Conservation (phyloP, 2,888 invertebrate species). For the Caenorhabditis sp. region DNA sequence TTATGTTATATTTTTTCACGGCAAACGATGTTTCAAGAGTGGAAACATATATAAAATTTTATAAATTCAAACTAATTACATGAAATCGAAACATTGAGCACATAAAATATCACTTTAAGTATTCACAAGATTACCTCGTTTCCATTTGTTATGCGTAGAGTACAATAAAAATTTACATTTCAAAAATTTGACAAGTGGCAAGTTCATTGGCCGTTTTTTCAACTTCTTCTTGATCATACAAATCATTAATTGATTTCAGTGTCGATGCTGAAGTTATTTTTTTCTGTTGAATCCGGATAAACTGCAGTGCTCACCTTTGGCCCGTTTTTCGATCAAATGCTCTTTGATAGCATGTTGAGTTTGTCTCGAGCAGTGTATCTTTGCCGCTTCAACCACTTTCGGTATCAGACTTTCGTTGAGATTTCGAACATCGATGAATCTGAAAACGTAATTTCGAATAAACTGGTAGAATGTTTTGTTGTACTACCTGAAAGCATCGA, state of each 20-base stretch:
- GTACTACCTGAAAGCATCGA: no score
- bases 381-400: constrained; percentile 37
- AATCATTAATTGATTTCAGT: constrained; percentile 20
- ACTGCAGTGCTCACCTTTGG: constrained; percentile 31
- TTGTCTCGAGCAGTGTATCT: constrained; percentile 19
- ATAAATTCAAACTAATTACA: not conserved
- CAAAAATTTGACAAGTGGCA: constrained; percentile 23
- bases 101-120: constrained; percentile 2
- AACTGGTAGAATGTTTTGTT: no score
- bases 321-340: constrained; percentile 34
- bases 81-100: not conserved
- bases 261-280: constrained; percentile 15
- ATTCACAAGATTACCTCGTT: not conserved
- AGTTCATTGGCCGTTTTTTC: constrained; percentile 16
- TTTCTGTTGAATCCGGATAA: no score
- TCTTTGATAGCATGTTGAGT: constrained; percentile 34
- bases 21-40: no score
- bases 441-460: no score
- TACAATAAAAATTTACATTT: constrained; percentile 10
- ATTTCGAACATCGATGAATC: constrained; percentile 37
- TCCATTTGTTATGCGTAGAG: not conserved
- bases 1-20: no score
- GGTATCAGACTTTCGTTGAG: constrained; percentile 32
- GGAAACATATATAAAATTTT: no score
- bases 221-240: constrained; percentile 19